phyloP scores from a whole-genome alignment of 2,113 vertebrate genomes.

The Ondatra zibethicus region DNA sequence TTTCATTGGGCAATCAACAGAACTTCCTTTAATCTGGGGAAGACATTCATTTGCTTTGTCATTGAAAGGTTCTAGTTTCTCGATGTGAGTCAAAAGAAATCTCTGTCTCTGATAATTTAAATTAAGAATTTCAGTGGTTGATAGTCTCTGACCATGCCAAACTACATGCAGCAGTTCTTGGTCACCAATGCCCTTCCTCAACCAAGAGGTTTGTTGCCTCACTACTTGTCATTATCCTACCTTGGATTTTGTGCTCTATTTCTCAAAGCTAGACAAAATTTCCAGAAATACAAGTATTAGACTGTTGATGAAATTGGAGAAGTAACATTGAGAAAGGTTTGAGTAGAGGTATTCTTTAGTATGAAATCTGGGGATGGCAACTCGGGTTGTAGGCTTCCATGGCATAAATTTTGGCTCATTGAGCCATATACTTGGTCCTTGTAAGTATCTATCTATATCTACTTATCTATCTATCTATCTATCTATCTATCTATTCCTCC shows the following conservation, averaged over 20 bases:
- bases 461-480: neutral
- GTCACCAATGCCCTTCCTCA: neutral
- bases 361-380: neutral
- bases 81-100: conserved; percentile 54
- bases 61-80: conserved; percentile 54
- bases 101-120: conserved; percentile 2
- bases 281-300: conserved; percentile 20
- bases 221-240: neutral
- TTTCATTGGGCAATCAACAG: conserved; percentile 21
- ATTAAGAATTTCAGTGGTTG: conserved; percentile 36
- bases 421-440: neutral
- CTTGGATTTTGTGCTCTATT: neutral
- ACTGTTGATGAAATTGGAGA: neutral
- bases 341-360: neutral
- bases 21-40: conserved; percentile 55
- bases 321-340: neutral
- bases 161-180: neutral
- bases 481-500: neutral
- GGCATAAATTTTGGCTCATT: neutral
- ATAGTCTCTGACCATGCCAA: conserved; percentile 32
- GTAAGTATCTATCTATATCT: neutral
- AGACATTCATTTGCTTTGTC: conserved; percentile 66
- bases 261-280: conserved; percentile 2
- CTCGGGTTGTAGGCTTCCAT: neutral
- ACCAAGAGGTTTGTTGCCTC: neutral